Evolutionary conservation across 2,797 vertebrate species (phyloP), one percentile per base, ranked within the genome.

Genomic region (Sus cebifrons): DNA sequence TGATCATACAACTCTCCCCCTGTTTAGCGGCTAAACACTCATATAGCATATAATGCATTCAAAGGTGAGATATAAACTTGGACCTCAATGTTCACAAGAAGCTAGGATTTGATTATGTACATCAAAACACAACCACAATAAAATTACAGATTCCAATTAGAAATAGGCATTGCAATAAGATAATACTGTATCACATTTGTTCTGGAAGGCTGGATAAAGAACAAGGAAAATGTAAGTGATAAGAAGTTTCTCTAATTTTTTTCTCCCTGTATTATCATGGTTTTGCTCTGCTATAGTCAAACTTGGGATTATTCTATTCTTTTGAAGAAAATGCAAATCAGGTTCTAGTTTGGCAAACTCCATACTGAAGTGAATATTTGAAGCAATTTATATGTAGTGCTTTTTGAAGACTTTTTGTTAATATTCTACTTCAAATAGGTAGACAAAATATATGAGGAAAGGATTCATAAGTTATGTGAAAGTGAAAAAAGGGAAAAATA

Each of bases 61-160:
- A 97, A 79, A 90, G 89, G 97, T 89, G 81, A 98, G 85, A 94
- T 97, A 85, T 23, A 23, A 98, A 98, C 71, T 95, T 97, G 73
- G 65, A 96, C 98, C 75, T 97, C 95, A 97, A 93, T 97, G 97
- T 96, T 91, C 93, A 68, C 97, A 98, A 94, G 58, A 96, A 83
- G 92, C 90, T 93, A 94, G 62, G 40, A 96, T 96, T 97, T 97
- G 86, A 98, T 97, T 98, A 97, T 97, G 94, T 88, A 49, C 95
- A 93, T 97, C 91, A 74, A 52, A 95, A 97, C 96, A 84, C 52
- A 98, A 95, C 92, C 84, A 82, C 85, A 98, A 97, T 71, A 77
- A 93, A 97, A 98, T 97, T 98, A 97, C 23, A 96, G 91, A 97
- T 98, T 98, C 98, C 91, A 97, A 88, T 98, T 96, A 98, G 70